Conservation (phyloP, 2,113 vertebrate species). For the Cariama cristata region DNA sequence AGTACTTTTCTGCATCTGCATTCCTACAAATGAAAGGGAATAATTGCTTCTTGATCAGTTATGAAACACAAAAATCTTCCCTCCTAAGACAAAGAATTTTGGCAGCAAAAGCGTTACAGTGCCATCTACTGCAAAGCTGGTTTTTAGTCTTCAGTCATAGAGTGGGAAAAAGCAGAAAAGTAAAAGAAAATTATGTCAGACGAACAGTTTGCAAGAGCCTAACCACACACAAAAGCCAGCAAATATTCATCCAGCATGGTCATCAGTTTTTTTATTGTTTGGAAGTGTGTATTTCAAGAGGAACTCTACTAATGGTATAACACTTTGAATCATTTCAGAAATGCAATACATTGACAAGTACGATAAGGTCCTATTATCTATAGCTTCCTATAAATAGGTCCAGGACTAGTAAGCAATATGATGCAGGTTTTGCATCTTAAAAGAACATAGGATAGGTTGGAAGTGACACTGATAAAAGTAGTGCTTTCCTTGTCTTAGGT, state of each 20-base stretch:
- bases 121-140: constrained; percentile 28
- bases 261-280: not conserved
- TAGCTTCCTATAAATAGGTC: not conserved
- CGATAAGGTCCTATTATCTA: not conserved
- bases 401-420: not conserved
- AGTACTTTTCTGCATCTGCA: not conserved
- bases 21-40: not conserved
- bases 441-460: not conserved
- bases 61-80: not conserved
- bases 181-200: not conserved
- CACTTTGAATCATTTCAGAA: not conserved
- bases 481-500: not conserved
- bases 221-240: not conserved
- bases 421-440: not conserved
- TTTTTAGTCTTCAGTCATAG: not conserved
- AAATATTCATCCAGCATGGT: not conserved
- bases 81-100: not conserved
- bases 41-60: not conserved
- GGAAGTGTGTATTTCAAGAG: rapidly evolving
- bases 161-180: not conserved
- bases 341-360: not conserved
- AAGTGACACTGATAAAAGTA: not conserved
- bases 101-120: not conserved
- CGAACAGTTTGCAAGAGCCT: not conserved
- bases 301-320: not conserved